A percentile compares a stretch with the other conserved stretches of the same genome.
phyloP scores from a whole-genome alignment of 2,113 vertebrate species.

The Apeltes quadracus region DNA sequence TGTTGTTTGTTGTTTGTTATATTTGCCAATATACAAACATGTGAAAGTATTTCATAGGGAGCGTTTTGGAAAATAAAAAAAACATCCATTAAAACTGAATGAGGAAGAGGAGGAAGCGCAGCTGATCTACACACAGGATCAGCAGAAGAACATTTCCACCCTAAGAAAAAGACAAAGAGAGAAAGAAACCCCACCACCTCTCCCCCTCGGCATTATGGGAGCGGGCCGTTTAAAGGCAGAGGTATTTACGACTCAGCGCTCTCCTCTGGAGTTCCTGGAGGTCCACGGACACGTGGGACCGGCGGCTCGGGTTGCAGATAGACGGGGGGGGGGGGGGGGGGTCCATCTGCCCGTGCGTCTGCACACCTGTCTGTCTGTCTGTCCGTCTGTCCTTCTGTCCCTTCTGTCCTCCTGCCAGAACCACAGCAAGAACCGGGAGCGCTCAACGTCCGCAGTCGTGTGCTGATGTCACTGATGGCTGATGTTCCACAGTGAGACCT shows the following conservation, averaged over 20 bases:
- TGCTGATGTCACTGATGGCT: no score
- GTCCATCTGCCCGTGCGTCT: slow-evolving; percentile 34
- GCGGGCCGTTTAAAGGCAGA: slow-evolving; percentile 70
- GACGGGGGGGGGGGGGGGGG: slow-evolving; percentile 25
- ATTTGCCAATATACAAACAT: no score
- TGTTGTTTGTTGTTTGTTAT: no score
- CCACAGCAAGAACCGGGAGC: background rate
- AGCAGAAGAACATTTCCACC: no score
- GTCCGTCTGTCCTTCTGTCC: no score
- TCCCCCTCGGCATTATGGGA: slow-evolving; percentile 43
- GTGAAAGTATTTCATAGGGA: no score
- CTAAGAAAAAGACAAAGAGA: no score
- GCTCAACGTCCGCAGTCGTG: background rate
- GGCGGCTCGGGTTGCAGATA: slow-evolving; percentile 77
- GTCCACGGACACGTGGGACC: slow-evolving; percentile 54
- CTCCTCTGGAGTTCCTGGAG: slow-evolving; percentile 70
- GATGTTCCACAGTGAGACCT: background rate
- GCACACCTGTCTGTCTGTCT: slow-evolving; percentile 50
- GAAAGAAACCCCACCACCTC: background rate
- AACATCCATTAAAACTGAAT: no score
- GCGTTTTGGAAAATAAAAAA: no score
- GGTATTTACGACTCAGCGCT: slow-evolving; percentile 77
- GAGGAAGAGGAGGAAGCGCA: no score
- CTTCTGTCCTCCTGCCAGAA: background rate
- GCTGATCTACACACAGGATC: no score